Evolutionary conservation across 2,797 vertebrate species (phyloP).

Genomic region (Myiotriccus ornatus): DNA sequence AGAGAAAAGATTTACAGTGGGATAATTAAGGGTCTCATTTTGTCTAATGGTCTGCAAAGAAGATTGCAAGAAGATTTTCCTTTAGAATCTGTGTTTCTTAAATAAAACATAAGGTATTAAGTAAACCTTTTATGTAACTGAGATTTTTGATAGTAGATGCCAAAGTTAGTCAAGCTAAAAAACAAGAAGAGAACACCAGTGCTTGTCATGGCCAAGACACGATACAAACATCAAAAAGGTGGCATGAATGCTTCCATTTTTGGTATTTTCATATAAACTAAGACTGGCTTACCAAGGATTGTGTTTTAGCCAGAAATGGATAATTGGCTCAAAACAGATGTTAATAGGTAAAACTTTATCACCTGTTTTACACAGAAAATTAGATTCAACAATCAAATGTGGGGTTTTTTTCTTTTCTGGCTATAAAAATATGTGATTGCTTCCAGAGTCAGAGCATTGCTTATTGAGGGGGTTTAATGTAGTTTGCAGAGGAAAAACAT

Average conservation of each 20-base stretch:
- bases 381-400: constrained; percentile 30
- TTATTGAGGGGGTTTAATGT: not conserved
- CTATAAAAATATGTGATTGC: constrained; percentile 43
- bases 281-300: not conserved
- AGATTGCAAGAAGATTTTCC: not conserved
- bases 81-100: not conserved
- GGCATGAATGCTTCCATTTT: not conserved
- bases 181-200: not conserved
- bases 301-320: constrained; percentile 18
- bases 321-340: constrained; percentile 58
- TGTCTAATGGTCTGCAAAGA: not conserved
- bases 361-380: constrained; percentile 57
- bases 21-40: not conserved
- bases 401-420: not conserved
- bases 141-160: not conserved
- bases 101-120: not conserved
- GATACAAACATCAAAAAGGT: not conserved
- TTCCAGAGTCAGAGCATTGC: constrained; percentile 25
- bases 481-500: not conserved
- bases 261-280: not conserved
- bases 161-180: not conserved
- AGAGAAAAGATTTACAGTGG: not conserved
- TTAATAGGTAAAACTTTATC: constrained; percentile 63
- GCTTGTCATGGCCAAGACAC: not conserved
- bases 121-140: not conserved